Base-by-base conservation (phyloP, 2,888 invertebrate species). In the Macrophya annulata region DNA sequence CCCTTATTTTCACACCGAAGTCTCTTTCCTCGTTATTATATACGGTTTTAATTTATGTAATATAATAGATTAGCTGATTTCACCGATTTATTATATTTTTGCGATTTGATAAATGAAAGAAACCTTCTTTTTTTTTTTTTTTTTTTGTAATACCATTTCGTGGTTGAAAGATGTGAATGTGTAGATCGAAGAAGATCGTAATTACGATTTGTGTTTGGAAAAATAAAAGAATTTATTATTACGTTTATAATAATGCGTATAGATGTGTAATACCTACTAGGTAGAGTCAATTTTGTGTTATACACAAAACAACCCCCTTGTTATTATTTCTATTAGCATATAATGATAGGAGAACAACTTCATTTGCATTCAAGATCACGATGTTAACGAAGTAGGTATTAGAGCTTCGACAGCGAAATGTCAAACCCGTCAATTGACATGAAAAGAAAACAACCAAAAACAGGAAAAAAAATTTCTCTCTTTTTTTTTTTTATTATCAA, bases 291-390 rank as follows among this genome's bases (percentile, higher is more conserved):
- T 31, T 31, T 25, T 62, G 25, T 25, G 62, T 62, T 25, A 45
- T 84, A 84, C 31, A 68, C 15, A 37, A 37, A 68, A 25, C 68
- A 68, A 25, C 68, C 65, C 15, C 21, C 65, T n/a, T 62, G 45
- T 81, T 55, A 62, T 81, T 81, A 81, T 81, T 72, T 83, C 45
- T 90, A 91, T 91, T 91, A 91, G 90, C 91, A 91, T 31, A 31
- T 91, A 91, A 91, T 91, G 90, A 91, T 91, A 90, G 90, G 88
- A 90, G 89, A 89, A 91, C 91, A 91, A 91, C 90, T 91, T 90
- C 90, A 91, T 91, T 91, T 91, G 91, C 91, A 91, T 91, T 90
- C 89, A 89, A 91, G 91, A 91, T 91, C 90, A 90, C 89, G 87
- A 86, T 85, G 40, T 55, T 48, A 62, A 62, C 45, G 25, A 81